These are phyloP conservation scores for Coboldia fuscipes DNA, from an alignment of 1,140 invertebrate genomes.

Conservation along the genomic window DNA sequence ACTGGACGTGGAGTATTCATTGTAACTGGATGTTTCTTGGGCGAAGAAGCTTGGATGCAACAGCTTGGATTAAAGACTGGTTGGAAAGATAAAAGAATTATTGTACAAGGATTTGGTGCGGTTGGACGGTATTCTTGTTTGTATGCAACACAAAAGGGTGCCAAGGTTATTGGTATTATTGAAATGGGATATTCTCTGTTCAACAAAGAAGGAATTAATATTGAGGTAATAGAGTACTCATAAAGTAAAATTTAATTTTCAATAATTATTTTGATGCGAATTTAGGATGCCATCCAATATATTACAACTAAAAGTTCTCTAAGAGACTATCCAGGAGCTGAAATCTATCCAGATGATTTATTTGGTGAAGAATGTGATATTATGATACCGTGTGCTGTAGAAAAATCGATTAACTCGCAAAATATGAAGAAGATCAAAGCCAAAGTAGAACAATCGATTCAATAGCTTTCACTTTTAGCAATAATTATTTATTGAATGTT, in stretches of 20 bases:
- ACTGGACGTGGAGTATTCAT: constrained; percentile 78
- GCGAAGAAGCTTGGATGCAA: constrained; percentile 58
- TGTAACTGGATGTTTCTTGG: constrained; percentile 54
- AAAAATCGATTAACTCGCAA: constrained; percentile 54
- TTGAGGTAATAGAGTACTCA: no score
- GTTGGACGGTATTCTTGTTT: constrained; percentile 61
- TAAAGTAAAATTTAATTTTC: no score
- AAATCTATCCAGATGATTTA: constrained; percentile 31
- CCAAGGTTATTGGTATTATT: constrained; percentile 58
- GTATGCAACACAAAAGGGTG: constrained; percentile 55
- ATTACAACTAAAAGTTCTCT: constrained; percentile 38
- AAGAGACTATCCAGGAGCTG: constrained; percentile 51
- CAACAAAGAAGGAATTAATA: constrained; percentile 60
- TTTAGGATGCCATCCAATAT: constrained; percentile 28
- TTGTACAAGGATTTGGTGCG: constrained; percentile 81
- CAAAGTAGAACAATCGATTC: no score
- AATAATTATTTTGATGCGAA: no score
- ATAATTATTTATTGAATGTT: no score
- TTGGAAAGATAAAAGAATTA: constrained; percentile 54
- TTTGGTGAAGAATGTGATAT: constrained; percentile 68
- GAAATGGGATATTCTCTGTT: constrained; percentile 49
- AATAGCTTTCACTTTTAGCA: no score
- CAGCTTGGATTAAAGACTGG: constrained; percentile 48
- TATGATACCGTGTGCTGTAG: constrained; percentile 65
- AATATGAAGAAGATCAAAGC: constrained; percentile 60